These are phyloP conservation scores for Crotalus horridus DNA, from an alignment of 2,113 vertebrate genomes.

Conservation along the genomic window DNA sequence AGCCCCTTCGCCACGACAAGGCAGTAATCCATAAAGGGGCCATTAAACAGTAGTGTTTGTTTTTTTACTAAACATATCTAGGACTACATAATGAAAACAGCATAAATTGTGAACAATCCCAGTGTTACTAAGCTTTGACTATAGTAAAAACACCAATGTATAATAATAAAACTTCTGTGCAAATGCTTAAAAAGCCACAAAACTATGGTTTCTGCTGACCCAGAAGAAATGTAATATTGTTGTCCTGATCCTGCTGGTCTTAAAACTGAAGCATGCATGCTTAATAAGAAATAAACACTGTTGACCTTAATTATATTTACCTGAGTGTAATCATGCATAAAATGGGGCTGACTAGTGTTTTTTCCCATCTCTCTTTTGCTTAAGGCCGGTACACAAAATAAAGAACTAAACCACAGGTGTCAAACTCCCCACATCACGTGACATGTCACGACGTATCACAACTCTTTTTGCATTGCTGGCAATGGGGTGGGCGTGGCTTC, in stretches of 20 bases:
- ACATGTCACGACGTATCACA: no score
- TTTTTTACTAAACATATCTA: neutral
- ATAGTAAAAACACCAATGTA: neutral
- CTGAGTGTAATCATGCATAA: neutral
- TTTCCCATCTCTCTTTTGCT: neutral
- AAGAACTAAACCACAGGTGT: conserved; percentile 26
- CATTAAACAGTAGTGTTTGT: neutral
- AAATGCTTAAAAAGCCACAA: neutral
- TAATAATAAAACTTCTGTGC: neutral
- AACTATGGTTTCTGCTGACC: neutral
- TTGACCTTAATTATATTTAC: neutral
- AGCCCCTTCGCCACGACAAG: no score
- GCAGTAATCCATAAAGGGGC: no score
- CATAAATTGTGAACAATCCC: neutral
- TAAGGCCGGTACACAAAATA: conserved; percentile 26
- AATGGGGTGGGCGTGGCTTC: no score
- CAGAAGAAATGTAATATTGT: neutral
- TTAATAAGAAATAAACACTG: neutral
- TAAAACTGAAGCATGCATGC: neutral
- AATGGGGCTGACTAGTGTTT: neutral
- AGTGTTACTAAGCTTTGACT: neutral
- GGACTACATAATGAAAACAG: neutral
- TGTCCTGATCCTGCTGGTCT: neutral
- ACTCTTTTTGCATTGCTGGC: no score
- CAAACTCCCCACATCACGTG: no score